Evolutionary conservation across 1,140 invertebrate genomes (phyloP).

Genomic region (Euwallacea fornicatus): DNA sequence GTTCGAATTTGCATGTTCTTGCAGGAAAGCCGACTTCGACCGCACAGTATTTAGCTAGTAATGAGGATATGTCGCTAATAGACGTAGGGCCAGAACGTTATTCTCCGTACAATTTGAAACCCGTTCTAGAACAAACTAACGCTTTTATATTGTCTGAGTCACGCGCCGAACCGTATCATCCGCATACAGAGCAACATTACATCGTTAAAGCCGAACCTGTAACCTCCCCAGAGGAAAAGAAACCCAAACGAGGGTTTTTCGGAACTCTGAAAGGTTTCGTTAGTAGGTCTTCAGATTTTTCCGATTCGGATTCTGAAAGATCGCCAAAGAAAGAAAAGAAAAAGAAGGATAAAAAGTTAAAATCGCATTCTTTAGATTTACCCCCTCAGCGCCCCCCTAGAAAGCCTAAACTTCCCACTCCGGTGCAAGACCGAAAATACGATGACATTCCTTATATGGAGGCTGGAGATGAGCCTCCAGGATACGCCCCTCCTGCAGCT

Average conservation of each 20-base stretch:
- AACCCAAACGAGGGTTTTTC: constrained; percentile 50
- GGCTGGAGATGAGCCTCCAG: constrained; percentile 36
- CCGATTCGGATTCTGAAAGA: constrained; percentile 52
- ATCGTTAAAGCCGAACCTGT: constrained; percentile 27
- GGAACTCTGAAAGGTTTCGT: constrained; percentile 51
- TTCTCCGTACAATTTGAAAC: constrained; percentile 40
- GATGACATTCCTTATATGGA: constrained; percentile 49
- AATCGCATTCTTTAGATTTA: constrained; percentile 38
- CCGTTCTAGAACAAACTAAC: constrained; percentile 46
- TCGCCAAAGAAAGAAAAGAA: constrained; percentile 48
- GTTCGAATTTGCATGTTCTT: constrained; percentile 55
- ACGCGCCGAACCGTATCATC: constrained; percentile 46
- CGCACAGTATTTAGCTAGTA: constrained; percentile 49
- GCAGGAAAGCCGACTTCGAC: constrained; percentile 52
- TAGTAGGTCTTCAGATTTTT: constrained; percentile 48
- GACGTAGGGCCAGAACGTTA: constrained; percentile 37
- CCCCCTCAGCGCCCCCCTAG: constrained; percentile 39
- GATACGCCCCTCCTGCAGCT: constrained; percentile 26
- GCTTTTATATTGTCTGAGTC: constrained; percentile 51
- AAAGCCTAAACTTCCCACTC: constrained; percentile 47
- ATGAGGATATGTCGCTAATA: constrained; percentile 45
- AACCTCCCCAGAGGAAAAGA: constrained; percentile 43
- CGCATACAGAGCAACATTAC: constrained; percentile 42
- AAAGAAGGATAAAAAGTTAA: constrained; percentile 44
- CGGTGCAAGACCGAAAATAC: constrained; percentile 39